Evolutionary conservation across 2,888 invertebrate genomes (phyloP).

Genomic region (Endomychus coccineus): DNA sequence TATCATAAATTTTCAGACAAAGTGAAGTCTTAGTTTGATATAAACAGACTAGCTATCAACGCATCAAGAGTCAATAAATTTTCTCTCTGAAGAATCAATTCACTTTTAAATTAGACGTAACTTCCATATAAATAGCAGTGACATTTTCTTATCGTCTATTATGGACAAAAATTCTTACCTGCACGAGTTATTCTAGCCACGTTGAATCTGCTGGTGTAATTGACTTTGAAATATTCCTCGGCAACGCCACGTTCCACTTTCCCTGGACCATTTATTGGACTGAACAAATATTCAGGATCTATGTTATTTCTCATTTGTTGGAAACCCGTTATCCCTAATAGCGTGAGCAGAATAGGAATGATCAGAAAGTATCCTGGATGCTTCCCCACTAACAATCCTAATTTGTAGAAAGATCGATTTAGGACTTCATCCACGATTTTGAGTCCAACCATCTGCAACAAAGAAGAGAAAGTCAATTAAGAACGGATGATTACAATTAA

Average conservation of each 20-base stretch:
- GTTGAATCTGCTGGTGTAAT: slow-evolving; percentile 79
- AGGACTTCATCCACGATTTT: slow-evolving; percentile 73
- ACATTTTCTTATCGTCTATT: too few relatives aligned
- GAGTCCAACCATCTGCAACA: slow-evolving; percentile 65
- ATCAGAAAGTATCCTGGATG: slow-evolving; percentile 86
- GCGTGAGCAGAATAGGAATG: slow-evolving; percentile 72
- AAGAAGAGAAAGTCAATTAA: slow-evolving; percentile 13
- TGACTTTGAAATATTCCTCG: slow-evolving; percentile 78
- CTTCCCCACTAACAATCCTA: slow-evolving; percentile 70
- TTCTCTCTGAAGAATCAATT: too few relatives aligned
- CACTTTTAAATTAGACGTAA: too few relatives aligned
- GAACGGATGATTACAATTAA: too few relatives aligned
- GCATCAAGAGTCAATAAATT: too few relatives aligned
- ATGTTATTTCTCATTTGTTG: slow-evolving; percentile 82
- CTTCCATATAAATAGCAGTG: too few relatives aligned
- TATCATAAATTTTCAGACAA: too few relatives aligned
- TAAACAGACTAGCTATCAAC: too few relatives aligned
- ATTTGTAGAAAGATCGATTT: slow-evolving; percentile 71
- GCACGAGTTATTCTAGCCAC: slow-evolving; percentile 81
- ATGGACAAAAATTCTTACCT: too few relatives aligned
- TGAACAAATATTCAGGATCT: slow-evolving; percentile 89
- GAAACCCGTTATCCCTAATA: slow-evolving; percentile 80
- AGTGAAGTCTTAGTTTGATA: too few relatives aligned
- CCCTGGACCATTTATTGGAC: slow-evolving; percentile 79
- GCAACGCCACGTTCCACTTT: slow-evolving; percentile 75